Evolutionary conservation across 2,113 vertebrate species (phyloP), one percentile per base, ranked within the genome.

Genomic region (Anoura caudifer): DNA sequence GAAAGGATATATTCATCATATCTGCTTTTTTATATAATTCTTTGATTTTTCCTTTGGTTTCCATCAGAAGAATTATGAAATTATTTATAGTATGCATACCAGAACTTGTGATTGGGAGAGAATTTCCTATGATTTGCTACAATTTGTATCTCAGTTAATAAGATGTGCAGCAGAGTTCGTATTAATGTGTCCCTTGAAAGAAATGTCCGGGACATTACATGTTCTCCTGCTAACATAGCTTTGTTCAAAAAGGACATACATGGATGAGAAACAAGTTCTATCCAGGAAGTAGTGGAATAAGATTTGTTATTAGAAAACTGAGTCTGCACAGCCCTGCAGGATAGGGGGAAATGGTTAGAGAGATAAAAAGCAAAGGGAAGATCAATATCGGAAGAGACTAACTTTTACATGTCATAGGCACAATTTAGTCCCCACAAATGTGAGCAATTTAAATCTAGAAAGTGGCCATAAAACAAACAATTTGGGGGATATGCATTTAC

Each of bases 11-110:
- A 54, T 84, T 45, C 36, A 54, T 76, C 8, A 5, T 20, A 67
- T 95, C 33, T 83, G 36, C 10, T 69, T 54, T 8, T 88, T 75
- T 73, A 6, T 15, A 52, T 0, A 13, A 56, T 87, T 81, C 16
- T 95, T 87, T 67, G 4, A 43, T 91, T 94, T 94, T 93, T 36
- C 4, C 6, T 81, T 86, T 56, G 31, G 7, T 67, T 86, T 89
- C 38, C 72, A 24, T 90, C 76, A 83, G 26, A 91, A 92, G 56
- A 95, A 65, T 65, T 28, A 76, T 91, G 52, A 84, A 96, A 43
- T 72, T 80, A 87, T 67, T 87, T 90, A 20, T 41, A 65, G 33
- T 63, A 85, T 85, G 2, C 61, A 4, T 79, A 43, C 87, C 75
- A 87, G 75, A 80, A 84, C 87, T 90, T 91, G 22, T 41, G 6